Percentiles rank a stretch among this genome's conserved stretches.
Evolutionary conservation across 2,888 invertebrate species (phyloP).

Genomic region (Thymelicus acteon): DNA sequence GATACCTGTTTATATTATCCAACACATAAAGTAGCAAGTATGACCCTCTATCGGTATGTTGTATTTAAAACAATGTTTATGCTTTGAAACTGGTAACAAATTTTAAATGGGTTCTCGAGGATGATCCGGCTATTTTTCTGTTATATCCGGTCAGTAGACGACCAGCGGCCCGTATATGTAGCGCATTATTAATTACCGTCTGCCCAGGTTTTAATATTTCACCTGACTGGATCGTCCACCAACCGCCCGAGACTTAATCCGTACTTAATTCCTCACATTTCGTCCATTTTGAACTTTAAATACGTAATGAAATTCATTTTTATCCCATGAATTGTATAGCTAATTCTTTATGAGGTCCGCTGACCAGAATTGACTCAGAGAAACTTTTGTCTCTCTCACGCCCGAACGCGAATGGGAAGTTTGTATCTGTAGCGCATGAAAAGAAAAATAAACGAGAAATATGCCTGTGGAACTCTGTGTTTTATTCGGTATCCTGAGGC

Average conservation of each 20-base stretch:
- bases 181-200: conserved; percentile 80
- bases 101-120: conserved; percentile 50
- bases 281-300: conserved; percentile 63
- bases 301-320: conserved; percentile 61
- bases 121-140: conserved; percentile 78
- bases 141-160: conserved; percentile 68
- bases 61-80: conserved; percentile 34
- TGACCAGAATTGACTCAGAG: too few relatives aligned
- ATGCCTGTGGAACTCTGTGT: too few relatives aligned
- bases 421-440: too few relatives aligned
- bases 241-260: conserved; percentile 70
- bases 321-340: conserved; percentile 35
- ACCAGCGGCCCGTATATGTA: conserved; percentile 58
- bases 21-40: conserved; percentile 2
- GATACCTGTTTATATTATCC: background rate
- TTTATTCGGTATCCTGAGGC: too few relatives aligned
- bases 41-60: background rate
- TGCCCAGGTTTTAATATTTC: conserved; percentile 78
- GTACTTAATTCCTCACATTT: conserved; percentile 75
- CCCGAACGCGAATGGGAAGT: too few relatives aligned
- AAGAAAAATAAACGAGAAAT: too few relatives aligned
- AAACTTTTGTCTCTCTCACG: too few relatives aligned
- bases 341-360: too few relatives aligned
- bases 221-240: conserved; percentile 72
- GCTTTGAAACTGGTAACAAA: conserved; percentile 32